Evolutionary conservation across 2,888 invertebrate species (phyloP), one percentile per base, ranked within the genome.

Genomic region (Pristionchus entomophagus): DNA sequence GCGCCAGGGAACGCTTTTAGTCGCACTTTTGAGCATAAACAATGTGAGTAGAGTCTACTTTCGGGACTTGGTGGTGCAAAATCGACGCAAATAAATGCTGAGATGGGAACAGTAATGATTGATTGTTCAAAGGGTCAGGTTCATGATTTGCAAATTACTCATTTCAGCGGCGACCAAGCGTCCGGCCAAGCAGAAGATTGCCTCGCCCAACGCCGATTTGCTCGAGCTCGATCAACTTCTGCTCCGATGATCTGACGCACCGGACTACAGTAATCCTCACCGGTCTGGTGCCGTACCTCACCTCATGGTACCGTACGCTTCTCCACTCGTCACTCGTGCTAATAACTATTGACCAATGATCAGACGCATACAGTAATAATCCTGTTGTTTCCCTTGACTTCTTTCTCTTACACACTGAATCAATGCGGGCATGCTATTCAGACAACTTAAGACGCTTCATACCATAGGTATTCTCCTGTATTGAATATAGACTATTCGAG

Each of bases 141-240:
- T 38, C 35, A 65, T 17, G 14, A 73, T 73, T 0, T 10, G 0
- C n/a, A 51, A 35, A 8, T 29, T 8, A 26, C 1, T 51, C 78
- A 51, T 80, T 80, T 49, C 78, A 80, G 51, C 82, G 19, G 35
- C 49, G 19, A 82, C 82, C 14, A 82, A 82, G 19, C 82, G 82
- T 38, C 29, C 82, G 0, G 35, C 82, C 26, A 56, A 56, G 56
- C 56, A 35, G 82, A 56, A 56, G 82, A 41, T 56, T 12, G 59
- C 56, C 38, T 35, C 56, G 1, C 82, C 82, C 41, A 82, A 82
- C 82, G 82, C 59, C 8, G 82, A 82, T 82, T 59, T 82, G 41
- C 82, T 82, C 59, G 82, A 82, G 19, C 38, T 82, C 38, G 82
- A 82, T 41, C 82, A 82, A 29, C 82, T 82, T 2, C 32, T 82